Conservation (phyloP, 2,888 invertebrate species). For the Litoditis marina region DNA sequence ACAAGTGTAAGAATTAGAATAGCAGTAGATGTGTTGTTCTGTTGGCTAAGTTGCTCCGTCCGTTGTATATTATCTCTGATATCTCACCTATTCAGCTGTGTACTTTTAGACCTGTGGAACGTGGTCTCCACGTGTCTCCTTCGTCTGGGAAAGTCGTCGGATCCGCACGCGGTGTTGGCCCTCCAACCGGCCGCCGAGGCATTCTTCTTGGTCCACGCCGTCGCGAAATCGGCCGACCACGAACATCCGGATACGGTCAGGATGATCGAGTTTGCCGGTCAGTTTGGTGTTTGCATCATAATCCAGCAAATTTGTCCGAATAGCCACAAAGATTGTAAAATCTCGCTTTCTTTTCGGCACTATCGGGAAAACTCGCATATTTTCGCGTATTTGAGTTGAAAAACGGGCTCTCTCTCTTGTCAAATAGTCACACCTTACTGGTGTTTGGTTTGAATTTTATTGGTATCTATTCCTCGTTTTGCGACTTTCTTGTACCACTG, state of each 20-base stretch:
- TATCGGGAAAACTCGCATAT: too few relatives aligned
- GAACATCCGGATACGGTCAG: conserved; percentile 72
- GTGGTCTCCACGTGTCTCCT: conserved; percentile 76
- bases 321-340: not conserved
- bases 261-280: conserved; percentile 78
- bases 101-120: conserved; percentile 70
- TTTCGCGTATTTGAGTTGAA: too few relatives aligned
- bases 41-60: too few relatives aligned
- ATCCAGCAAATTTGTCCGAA: too few relatives aligned
- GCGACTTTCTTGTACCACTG: too few relatives aligned
- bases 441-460: not conserved
- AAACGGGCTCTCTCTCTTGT: not conserved
- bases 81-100: not conserved
- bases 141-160: conserved; percentile 78
- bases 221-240: conserved; percentile 26
- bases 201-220: conserved; percentile 81
- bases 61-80: not conserved
- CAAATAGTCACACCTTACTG: not conserved
- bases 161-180: conserved; percentile 82
- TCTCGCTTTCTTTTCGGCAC: not conserved
- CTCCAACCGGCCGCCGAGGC: conserved; percentile 84
- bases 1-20: not conserved
- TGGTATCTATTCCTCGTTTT: not conserved
- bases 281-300: not conserved
- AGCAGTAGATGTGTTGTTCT: not conserved